These are phyloP conservation scores for Danio jaintianensis DNA, from an alignment of 2,797 vertebrate genomes.

Conservation along the genomic window DNA sequence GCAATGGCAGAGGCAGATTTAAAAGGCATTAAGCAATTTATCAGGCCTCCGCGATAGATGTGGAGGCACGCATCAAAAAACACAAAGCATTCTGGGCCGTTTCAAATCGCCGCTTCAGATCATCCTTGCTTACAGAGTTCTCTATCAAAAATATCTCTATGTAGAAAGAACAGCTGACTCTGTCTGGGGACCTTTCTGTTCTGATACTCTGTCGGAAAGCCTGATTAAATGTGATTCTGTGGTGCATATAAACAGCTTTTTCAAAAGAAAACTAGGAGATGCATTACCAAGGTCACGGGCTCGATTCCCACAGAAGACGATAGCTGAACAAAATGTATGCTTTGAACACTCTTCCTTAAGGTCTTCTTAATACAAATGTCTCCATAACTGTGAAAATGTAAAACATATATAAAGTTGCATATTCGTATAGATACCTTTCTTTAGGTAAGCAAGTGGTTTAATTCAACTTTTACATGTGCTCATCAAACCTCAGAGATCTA, in stretches of 20 bases:
- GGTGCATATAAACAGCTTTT: slow-evolving; percentile 3
- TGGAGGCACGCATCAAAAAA: slow-evolving; percentile 37
- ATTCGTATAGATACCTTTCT: background rate
- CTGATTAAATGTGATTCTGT: slow-evolving; percentile 20
- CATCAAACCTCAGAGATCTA: no score
- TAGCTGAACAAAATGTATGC: background rate
- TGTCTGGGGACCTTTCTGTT: background rate
- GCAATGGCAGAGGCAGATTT: slow-evolving; percentile 47
- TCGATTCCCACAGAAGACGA: background rate
- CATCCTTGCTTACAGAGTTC: slow-evolving; percentile 33
- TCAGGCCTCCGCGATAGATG: slow-evolving; percentile 46
- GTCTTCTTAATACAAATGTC: background rate
- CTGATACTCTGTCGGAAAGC: slow-evolving; percentile 31
- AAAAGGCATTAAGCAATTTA: slow-evolving; percentile 58
- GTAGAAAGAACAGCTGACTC: slow-evolving; percentile 13
- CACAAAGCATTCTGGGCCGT: slow-evolving; percentile 29
- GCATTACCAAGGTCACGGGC: slow-evolving; percentile 13
- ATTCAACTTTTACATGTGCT: background rate
- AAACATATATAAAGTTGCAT: background rate
- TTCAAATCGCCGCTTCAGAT: slow-evolving; percentile 52
- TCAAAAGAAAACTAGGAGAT: background rate
- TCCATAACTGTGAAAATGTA: background rate
- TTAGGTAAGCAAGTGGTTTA: background rate
- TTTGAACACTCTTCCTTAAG: background rate
- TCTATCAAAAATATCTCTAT: slow-evolving; percentile 35